phyloP scores from a whole-genome alignment of 2,888 invertebrate genomes.

The Myopa tessellatipennis region DNA sequence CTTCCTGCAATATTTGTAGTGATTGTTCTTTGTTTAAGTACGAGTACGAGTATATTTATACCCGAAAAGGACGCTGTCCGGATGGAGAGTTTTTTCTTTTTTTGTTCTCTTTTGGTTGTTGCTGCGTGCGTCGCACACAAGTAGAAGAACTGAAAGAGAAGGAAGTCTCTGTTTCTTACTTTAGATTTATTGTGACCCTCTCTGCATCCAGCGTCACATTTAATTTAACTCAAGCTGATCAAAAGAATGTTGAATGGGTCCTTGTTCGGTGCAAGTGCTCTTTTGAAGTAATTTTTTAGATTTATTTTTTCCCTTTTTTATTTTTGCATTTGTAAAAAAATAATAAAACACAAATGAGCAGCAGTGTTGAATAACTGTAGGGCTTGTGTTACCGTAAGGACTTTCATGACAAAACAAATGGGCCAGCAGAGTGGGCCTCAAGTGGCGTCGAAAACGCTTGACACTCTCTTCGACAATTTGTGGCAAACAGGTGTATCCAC shows the following conservation, averaged over 20 bases:
- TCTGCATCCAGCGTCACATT: conserved; percentile 5
- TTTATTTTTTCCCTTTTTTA: neutral
- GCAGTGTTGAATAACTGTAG: conserved; percentile 16
- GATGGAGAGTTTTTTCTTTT: neutral
- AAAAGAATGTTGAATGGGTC: conserved; percentile 17
- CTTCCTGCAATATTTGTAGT: neutral
- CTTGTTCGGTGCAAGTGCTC: neutral
- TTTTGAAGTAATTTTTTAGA: neutral
- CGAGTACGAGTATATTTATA: too few relatives aligned
- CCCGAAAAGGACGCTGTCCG: neutral
- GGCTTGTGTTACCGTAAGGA: conserved; percentile 3
- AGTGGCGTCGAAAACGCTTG: conserved; percentile 15
- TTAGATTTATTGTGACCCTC: neutral
- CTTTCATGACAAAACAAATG: neutral
- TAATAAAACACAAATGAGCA: conserved; percentile 5
- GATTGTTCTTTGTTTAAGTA: neutral
- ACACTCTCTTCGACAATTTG: neutral
- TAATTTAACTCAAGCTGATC: conserved; percentile 28
- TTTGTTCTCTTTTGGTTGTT: neutral
- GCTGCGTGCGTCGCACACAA: conserved; percentile 25
- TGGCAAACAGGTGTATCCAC: neutral
- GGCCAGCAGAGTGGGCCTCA: neutral
- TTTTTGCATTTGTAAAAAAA: neutral
- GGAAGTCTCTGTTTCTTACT: neutral
- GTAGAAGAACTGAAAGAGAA: neutral